A percentile compares a stretch with the other conserved stretches of the same genome.
phyloP scores from a whole-genome alignment of 2,888 invertebrate species.

The Athalia cordata region DNA sequence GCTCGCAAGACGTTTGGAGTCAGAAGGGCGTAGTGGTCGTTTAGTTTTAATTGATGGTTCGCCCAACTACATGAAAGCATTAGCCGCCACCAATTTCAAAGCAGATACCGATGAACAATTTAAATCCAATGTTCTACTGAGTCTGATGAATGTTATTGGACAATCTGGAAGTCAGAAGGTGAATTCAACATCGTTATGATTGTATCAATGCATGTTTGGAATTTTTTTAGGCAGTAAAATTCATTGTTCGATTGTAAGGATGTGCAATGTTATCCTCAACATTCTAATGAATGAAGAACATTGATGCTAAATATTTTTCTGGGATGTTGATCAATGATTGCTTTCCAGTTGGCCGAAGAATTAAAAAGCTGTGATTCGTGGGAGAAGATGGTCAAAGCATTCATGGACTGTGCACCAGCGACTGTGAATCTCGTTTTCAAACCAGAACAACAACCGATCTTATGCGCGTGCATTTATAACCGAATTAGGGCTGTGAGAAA shows the following conservation, averaged over 20 bases:
- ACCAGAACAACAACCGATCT: conserved; percentile 70
- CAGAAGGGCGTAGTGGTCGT: conserved; percentile 11
- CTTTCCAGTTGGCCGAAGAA: conserved; percentile 63
- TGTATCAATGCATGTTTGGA: too few relatives aligned
- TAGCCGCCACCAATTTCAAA: conserved; percentile 75
- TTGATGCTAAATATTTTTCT: too few relatives aligned
- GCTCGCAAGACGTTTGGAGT: conserved; percentile 20
- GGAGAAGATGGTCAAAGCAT: conserved; percentile 76
- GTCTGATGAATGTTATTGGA: conserved; percentile 75
- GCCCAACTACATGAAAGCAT: conserved; percentile 76
- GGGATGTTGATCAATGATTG: too few relatives aligned
- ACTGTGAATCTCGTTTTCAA: conserved; percentile 63
- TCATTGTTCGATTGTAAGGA: too few relatives aligned
- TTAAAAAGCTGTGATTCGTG: conserved; percentile 76
- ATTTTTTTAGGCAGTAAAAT: too few relatives aligned
- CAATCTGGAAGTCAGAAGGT: conserved; percentile 56
- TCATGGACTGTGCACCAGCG: conserved; percentile 73
- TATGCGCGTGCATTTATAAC: conserved; percentile 74
- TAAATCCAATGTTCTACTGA: conserved; percentile 77
- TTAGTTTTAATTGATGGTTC: conserved; percentile 33
- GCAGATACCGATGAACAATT: conserved; percentile 74
- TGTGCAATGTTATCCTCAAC: too few relatives aligned
- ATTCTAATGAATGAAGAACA: too few relatives aligned
- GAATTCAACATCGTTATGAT: too few relatives aligned
- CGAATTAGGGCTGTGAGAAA: conserved; percentile 76